Percentiles rank a stretch among this genome's conserved stretches.
phyloP scores from a whole-genome alignment of 1,140 invertebrate genomes.

The Melanaphis sacchari region DNA sequence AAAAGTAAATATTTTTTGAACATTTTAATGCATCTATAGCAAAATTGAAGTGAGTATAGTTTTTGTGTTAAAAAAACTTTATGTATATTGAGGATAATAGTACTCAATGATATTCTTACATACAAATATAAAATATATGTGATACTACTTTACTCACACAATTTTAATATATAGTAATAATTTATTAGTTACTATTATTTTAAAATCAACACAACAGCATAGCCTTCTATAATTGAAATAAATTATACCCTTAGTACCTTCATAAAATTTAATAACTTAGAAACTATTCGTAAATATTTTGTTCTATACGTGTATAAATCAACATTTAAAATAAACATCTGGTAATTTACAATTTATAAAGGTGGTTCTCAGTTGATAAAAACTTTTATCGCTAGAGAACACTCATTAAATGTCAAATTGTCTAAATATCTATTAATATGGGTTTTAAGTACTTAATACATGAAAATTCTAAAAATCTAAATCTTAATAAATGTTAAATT shows the following conservation, averaged over 20 bases:
- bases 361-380: background rate
- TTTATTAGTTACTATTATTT: background rate
- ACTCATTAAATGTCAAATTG: too few species aligned
- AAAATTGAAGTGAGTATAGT: background rate
- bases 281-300: background rate
- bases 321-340: background rate
- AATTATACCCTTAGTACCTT: background rate
- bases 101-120: background rate
- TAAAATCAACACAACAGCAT: background rate
- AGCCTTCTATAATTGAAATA: too few species aligned
- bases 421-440: background rate
- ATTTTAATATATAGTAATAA: background rate
- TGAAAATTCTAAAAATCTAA: background rate
- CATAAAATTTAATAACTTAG: background rate
- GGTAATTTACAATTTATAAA: background rate
- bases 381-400: too few species aligned
- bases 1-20: too few species aligned
- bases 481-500: background rate
- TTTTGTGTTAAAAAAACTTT: background rate
- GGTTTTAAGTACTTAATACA: background rate
- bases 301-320: background rate
- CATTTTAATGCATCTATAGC: too few species aligned
- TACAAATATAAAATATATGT: background rate
- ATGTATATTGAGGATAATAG: background rate
- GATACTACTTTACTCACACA: background rate